Percentiles rank a stretch among this genome's conserved stretches.
These are phyloP conservation scores for Sitodiplosis mosellana DNA, from an alignment of 1,140 invertebrate genomes.

Conservation along the genomic window DNA sequence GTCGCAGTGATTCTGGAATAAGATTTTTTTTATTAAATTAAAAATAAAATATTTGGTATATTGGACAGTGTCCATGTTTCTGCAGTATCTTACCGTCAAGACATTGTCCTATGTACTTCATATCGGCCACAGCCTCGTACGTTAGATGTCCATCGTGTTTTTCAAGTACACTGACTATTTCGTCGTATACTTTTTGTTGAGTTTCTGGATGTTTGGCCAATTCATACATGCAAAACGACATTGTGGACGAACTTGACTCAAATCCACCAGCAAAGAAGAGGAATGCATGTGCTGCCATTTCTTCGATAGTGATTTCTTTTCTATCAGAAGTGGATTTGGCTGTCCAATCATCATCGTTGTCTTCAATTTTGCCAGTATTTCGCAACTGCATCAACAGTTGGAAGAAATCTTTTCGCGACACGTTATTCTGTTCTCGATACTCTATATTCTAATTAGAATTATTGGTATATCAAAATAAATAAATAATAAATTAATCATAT, in stretches of 20 bases:
- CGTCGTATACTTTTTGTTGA: slow-evolving; percentile 24
- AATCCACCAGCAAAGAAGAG: slow-evolving; percentile 16
- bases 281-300: not conserved
- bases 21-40: not conserved
- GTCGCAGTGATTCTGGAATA: slow-evolving; percentile 26
- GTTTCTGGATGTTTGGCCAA: slow-evolving; percentile 30
- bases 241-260: slow-evolving; percentile 19
- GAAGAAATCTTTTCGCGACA: slow-evolving; percentile 35
- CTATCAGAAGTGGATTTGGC: not conserved
- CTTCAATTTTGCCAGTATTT: slow-evolving; percentile 4
- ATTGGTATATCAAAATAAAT: too few relatives aligned
- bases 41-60: not conserved
- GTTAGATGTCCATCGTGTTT: slow-evolving; percentile 21
- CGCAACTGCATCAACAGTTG: slow-evolving; percentile 37
- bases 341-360: not conserved
- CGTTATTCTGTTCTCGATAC: slow-evolving; percentile 26
- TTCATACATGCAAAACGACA: slow-evolving; percentile 26
- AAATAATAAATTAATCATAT: too few relatives aligned
- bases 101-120: slow-evolving; percentile 29
- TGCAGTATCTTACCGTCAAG: slow-evolving; percentile 16
- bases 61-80: not conserved
- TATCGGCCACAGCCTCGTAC: slow-evolving; percentile 27
- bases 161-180: slow-evolving; percentile 21
- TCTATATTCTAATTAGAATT: slow-evolving; percentile 32
- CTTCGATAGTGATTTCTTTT: not conserved